These are phyloP conservation scores for Meliscaeva auricollis DNA, from an alignment of 2,888 invertebrate species.

Conservation along the genomic window DNA sequence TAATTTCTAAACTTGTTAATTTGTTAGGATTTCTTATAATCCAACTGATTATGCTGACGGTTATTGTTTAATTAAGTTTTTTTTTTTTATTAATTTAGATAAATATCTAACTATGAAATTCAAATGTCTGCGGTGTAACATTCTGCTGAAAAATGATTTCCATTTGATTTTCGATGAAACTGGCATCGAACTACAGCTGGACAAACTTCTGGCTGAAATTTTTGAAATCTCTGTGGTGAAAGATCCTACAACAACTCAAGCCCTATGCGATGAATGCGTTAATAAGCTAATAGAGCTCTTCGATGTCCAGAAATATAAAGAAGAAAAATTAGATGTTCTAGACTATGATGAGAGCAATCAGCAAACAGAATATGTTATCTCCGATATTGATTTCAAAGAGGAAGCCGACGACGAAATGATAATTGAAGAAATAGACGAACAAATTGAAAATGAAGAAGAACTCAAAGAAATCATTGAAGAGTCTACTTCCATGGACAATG, in stretches of 20 bases:
- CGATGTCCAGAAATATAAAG: conserved; percentile 79
- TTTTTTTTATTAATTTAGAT: not conserved
- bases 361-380: not conserved
- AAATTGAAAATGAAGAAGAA: not conserved
- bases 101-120: conserved; percentile 35
- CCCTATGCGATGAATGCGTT: conserved; percentile 80
- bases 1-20: not conserved
- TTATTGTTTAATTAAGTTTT: conserved; percentile 19
- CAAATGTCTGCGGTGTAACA: conserved; percentile 79
- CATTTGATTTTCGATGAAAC: conserved; percentile 81
- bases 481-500: not conserved
- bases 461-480: conserved; percentile 1
- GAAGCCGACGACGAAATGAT: not conserved
- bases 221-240: conserved; percentile 78
- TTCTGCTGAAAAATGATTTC: conserved; percentile 72
- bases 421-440: not conserved
- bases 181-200: conserved; percentile 80
- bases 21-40: not conserved
- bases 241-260: conserved; percentile 69
- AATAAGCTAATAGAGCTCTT: conserved; percentile 80
- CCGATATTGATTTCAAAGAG: not conserved
- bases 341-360: not conserved
- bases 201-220: conserved; percentile 78
- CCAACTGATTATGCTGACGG: conserved; percentile 3
- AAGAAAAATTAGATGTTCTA: conserved; percentile 30